phyloP scores from a whole-genome alignment of 2,888 invertebrate species.

The Habroteleia sp. region DNA sequence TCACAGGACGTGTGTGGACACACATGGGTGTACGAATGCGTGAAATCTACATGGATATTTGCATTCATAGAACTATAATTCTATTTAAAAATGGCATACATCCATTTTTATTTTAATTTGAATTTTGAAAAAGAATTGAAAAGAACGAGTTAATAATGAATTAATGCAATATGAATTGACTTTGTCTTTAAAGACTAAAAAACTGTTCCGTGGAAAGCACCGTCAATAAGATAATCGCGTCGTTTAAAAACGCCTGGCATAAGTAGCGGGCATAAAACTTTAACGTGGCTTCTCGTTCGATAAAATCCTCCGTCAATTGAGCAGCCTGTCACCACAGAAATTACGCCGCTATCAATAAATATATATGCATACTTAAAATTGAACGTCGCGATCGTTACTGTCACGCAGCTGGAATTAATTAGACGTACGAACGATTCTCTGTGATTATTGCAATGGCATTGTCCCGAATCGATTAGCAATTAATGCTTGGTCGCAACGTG shows the following conservation, averaged over 20 bases:
- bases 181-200: no score
- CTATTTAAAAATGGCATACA: no score
- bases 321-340: slow-evolving; percentile 20
- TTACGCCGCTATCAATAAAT: slow-evolving; percentile 19
- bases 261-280: slow-evolving; percentile 14
- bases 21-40: no score
- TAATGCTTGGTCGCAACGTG: slow-evolving; percentile 39
- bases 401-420: slow-evolving; percentile 49
- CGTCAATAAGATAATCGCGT: slow-evolving; percentile 6
- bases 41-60: no score
- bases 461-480: slow-evolving; percentile 42
- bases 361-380: slow-evolving; percentile 25
- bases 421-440: slow-evolving; percentile 18
- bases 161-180: no score
- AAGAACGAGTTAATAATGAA: no score
- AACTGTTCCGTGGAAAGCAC: no score
- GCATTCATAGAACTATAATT: no score
- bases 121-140: no score
- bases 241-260: neutral
- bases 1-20: no score
- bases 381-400: slow-evolving; percentile 15
- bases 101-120: no score
- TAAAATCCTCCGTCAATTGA: slow-evolving; percentile 12
- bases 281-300: slow-evolving; percentile 16
- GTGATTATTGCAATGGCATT: slow-evolving; percentile 36